Evolutionary conservation across 1,140 invertebrate genomes (phyloP).

Genomic region (Cydia amplana): DNA sequence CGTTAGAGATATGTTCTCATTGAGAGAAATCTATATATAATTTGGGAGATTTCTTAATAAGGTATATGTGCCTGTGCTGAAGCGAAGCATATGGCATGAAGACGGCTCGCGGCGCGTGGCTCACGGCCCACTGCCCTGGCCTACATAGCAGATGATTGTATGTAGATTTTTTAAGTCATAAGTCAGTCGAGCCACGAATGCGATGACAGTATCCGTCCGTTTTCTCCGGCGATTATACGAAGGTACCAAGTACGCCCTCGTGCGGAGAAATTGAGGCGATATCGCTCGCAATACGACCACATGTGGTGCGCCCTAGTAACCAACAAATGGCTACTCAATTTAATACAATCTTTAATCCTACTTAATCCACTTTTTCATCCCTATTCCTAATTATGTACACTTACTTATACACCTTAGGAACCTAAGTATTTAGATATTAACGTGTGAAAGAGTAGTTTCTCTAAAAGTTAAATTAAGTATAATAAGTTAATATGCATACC

Average conservation of each 20-base stretch:
- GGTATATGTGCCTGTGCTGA: background rate
- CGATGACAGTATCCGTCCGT: conserved; percentile 69
- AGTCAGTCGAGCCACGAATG: conserved; percentile 56
- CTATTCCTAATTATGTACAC: background rate
- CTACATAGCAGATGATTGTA: conserved; percentile 73
- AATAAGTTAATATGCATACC: too few species aligned
- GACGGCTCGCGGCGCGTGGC: conserved; percentile 52
- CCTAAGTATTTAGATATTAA: too few species aligned
- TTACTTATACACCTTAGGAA: background rate
- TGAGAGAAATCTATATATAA: background rate
- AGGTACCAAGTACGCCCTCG: conserved; percentile 42
- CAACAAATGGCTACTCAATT: conserved; percentile 51
- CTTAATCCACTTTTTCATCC: background rate
- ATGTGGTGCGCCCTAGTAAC: conserved; percentile 64
- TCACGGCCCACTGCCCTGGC: conserved; percentile 72
- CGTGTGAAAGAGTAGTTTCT: too few species aligned
- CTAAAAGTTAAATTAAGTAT: too few species aligned
- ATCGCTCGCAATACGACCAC: conserved; percentile 57
- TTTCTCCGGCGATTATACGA: conserved; percentile 62
- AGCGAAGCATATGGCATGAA: conserved; percentile 31
- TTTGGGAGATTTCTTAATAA: background rate
- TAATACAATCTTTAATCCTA: background rate
- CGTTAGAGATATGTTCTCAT: background rate
- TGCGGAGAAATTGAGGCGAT: conserved; percentile 69
- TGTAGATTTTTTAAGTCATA: conserved; percentile 76